phyloP scores from a whole-genome alignment of 2,888 invertebrate genomes.

The Xestia sexstrigata region DNA sequence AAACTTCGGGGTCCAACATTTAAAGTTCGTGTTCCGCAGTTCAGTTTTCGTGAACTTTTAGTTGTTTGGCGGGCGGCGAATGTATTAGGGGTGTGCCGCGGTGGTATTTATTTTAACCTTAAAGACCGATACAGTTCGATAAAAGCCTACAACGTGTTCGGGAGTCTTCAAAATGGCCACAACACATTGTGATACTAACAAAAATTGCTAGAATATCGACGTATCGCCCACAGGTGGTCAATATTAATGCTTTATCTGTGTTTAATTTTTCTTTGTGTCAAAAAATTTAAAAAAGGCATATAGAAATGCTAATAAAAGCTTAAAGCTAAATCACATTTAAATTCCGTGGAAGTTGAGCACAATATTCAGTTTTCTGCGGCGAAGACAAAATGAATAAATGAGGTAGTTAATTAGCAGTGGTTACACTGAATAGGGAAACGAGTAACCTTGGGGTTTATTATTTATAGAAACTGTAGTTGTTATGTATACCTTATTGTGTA shows the following conservation, averaged over 20 bases:
- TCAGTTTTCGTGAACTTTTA: constrained; percentile 14
- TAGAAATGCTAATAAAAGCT: background rate
- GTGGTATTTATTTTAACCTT: background rate
- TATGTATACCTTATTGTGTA: background rate
- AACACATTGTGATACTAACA: background rate
- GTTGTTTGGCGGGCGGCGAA: background rate
- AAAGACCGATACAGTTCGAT: background rate
- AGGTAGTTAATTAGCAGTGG: constrained; percentile 23
- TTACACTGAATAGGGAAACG: constrained; percentile 12
- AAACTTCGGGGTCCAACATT: constrained; percentile 18
- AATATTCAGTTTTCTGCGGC: constrained; percentile 11
- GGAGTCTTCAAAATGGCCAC: background rate
- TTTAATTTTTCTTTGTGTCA: background rate
- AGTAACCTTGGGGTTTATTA: background rate
- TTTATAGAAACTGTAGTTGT: background rate
- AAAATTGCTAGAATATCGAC: background rate
- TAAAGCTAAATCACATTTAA: constrained; percentile 4
- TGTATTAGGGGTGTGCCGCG: background rate
- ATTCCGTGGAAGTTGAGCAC: background rate
- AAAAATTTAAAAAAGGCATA: background rate
- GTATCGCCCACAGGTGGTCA: background rate
- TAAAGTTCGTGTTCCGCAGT: constrained; percentile 22
- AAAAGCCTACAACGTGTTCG: background rate
- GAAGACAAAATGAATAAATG: constrained; percentile 31
- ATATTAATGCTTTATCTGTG: background rate